Percentiles rank a stretch among this genome's conserved stretches.
Conservation (phyloP, 2,888 invertebrate genomes). For the Drosophila mercatorum region DNA sequence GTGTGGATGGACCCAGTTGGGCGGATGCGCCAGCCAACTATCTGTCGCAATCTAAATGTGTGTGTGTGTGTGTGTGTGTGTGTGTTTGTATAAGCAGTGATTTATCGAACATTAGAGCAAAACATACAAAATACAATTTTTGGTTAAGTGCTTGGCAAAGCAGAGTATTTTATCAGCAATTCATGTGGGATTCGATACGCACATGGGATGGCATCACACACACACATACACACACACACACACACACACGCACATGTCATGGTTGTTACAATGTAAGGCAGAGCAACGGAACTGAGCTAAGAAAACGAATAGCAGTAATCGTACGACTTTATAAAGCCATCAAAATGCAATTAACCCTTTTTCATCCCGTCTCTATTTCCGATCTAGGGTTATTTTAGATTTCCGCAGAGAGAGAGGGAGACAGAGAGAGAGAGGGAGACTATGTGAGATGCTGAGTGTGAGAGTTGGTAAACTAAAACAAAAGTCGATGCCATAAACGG, state of each 20-base stretch:
- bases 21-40: slow-evolving; percentile 70
- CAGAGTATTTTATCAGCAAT: slow-evolving; percentile 73
- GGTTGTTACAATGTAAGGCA: slow-evolving; percentile 34
- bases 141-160: slow-evolving; percentile 82
- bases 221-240: slow-evolving; percentile 5
- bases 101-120: slow-evolving; percentile 77
- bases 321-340: slow-evolving; percentile 75
- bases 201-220: slow-evolving; percentile 23
- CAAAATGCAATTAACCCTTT: slow-evolving; percentile 81
- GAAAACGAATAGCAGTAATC: slow-evolving; percentile 35
- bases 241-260: slow-evolving; percentile 27
- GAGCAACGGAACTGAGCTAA: slow-evolving; percentile 35
- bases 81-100: slow-evolving; percentile 52
- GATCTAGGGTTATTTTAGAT: slow-evolving; percentile 69
- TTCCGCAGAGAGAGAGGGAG: slow-evolving; percentile 51
- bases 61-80: background rate
- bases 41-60: slow-evolving; percentile 45
- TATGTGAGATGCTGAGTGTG: slow-evolving; percentile 27
- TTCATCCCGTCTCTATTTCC: slow-evolving; percentile 67
- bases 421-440: background rate
- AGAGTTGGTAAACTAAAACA: slow-evolving; percentile 71
- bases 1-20: slow-evolving; percentile 40
- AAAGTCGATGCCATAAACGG: slow-evolving; percentile 75
- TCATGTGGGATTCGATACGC: slow-evolving; percentile 70
- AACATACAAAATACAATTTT: slow-evolving; percentile 77